Conservation (phyloP, 1,140 invertebrate species). For the Bombus picipes region DNA sequence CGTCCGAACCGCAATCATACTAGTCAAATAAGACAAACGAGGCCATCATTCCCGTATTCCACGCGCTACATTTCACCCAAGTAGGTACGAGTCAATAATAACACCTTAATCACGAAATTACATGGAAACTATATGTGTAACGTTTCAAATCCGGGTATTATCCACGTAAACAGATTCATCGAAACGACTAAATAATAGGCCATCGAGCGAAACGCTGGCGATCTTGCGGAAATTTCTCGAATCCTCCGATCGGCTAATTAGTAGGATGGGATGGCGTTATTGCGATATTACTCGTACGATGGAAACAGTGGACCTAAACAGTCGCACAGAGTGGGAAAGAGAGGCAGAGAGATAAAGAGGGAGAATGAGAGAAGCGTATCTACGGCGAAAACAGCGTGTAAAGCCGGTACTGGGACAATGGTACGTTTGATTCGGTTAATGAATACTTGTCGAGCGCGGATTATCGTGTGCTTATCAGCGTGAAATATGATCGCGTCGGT, state of each 20-base stretch:
- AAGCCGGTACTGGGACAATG: background rate
- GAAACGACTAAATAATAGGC: background rate
- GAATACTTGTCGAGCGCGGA: conserved; percentile 24
- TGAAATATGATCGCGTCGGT: conserved; percentile 19
- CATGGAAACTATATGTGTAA: background rate
- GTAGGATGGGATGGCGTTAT: background rate
- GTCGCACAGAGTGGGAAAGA: background rate
- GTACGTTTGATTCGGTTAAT: conserved; percentile 28
- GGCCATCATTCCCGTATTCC: background rate
- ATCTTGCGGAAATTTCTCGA: conserved; percentile 9
- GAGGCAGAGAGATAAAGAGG: background rate
- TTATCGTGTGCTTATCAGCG: conserved; percentile 17
- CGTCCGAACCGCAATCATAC: background rate
- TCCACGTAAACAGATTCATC: background rate
- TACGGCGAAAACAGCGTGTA: background rate
- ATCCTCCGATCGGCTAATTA: conserved; percentile 3
- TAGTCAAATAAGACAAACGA: background rate
- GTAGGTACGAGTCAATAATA: conserved; percentile 2
- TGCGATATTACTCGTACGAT: background rate
- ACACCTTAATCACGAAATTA: background rate
- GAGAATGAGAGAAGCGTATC: background rate
- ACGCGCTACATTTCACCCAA: background rate
- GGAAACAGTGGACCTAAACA: background rate
- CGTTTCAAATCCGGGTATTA: background rate
- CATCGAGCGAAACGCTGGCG: background rate